phyloP scores from a whole-genome alignment of 2,888 invertebrate genomes.

The Orchesella flavescens region DNA sequence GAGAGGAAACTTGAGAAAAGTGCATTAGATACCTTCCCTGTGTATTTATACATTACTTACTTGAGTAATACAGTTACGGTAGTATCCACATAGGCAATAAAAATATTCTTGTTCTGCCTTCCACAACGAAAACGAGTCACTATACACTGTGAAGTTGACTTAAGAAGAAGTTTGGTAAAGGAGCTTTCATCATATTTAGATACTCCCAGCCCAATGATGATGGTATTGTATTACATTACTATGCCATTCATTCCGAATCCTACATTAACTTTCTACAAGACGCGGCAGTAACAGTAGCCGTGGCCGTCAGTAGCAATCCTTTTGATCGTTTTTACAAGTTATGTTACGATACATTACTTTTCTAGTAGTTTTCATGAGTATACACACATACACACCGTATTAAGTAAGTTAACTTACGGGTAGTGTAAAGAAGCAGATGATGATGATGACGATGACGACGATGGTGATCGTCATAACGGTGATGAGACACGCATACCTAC shows the following conservation, averaged over 20 bases:
- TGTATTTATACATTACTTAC: too few relatives aligned
- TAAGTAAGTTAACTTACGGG: neutral
- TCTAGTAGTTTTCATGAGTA: neutral
- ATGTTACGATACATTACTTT: constrained; percentile 2
- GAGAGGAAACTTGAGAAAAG: neutral
- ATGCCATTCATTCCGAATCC: neutral
- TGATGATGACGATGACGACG: constrained; percentile 8
- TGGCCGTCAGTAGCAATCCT: constrained; percentile 15
- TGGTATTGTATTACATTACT: constrained; percentile 1
- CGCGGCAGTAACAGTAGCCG: neutral
- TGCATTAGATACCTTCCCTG: too few relatives aligned
- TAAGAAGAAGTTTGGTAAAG: neutral
- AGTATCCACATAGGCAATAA: too few relatives aligned
- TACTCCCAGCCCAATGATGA: neutral
- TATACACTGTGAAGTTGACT: neutral
- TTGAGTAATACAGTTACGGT: too few relatives aligned
- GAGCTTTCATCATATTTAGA: constrained; percentile 2
- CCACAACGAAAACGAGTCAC: too few relatives aligned
- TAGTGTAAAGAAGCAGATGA: constrained; percentile 2
- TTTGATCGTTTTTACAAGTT: constrained; percentile 18
- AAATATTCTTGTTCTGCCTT: too few relatives aligned
- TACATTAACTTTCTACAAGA: too few relatives aligned
- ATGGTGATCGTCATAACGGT: constrained; percentile 25
- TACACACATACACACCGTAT: neutral
- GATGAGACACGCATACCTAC: neutral